These are phyloP conservation scores for Geophilus truncorum DNA, from an alignment of 2,888 invertebrate genomes.

Conservation along the genomic window DNA sequence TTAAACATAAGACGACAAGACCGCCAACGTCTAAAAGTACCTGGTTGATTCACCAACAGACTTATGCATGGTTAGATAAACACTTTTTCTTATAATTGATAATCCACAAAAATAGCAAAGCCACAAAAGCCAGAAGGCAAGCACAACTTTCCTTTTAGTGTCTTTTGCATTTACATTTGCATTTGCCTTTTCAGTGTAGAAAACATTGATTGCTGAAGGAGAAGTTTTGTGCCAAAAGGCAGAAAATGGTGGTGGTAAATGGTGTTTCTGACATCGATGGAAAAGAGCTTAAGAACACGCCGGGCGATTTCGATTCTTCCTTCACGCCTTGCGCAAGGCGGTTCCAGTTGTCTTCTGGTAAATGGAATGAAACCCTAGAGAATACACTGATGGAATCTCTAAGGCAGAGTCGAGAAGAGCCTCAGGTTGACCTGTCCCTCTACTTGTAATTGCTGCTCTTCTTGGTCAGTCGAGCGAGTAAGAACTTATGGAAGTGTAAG, in stretches of 20 bases:
- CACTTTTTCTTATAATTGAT: not conserved
- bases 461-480: conserved; percentile 24
- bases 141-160: conserved; percentile 15
- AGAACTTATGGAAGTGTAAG: conserved; percentile 27
- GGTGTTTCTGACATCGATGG: conserved; percentile 18
- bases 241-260: conserved; percentile 3
- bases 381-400: conserved; percentile 27
- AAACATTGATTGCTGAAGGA: not conserved
- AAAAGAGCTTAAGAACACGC: conserved; percentile 8
- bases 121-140: not conserved
- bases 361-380: conserved; percentile 19
- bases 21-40: too few species aligned
- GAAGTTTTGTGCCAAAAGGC: conserved; percentile 8
- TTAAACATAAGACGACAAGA: too few species aligned
- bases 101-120: not conserved
- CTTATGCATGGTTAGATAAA: too few species aligned
- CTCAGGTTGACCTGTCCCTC: conserved; percentile 21
- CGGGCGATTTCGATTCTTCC: conserved; percentile 10
- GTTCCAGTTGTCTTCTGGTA: conserved; percentile 27
- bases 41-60: too few species aligned
- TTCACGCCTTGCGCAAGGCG: conserved; percentile 24
- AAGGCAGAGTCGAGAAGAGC: conserved; percentile 11
- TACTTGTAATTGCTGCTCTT: conserved; percentile 23
- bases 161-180: not conserved
- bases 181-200: not conserved